Conservation (phyloP, 2,888 invertebrate genomes). For the Pelosia muscerda region DNA sequence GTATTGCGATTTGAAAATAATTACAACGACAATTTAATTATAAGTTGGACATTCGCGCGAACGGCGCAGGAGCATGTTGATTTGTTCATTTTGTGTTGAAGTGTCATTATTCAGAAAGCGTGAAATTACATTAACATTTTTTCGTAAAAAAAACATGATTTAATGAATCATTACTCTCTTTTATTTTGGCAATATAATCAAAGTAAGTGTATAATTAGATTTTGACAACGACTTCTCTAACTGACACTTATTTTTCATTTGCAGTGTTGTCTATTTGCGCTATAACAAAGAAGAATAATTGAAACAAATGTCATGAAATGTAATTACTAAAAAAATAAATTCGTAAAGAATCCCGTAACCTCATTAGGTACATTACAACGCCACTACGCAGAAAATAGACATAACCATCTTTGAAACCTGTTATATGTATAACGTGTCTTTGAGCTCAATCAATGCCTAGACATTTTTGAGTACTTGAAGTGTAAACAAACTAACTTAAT, state of each 20-base stretch:
- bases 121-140: conserved; percentile 20
- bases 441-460: too few species aligned
- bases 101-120: conserved; percentile 20
- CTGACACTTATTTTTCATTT: not conserved
- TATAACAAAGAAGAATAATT: not conserved
- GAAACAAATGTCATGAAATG: not conserved
- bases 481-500: too few species aligned
- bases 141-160: not conserved
- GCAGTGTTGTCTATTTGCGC: not conserved
- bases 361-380: too few species aligned
- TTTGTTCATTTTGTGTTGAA: conserved; percentile 11
- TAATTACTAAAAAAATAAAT: too few species aligned
- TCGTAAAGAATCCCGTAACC: too few species aligned
- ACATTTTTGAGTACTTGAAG: too few species aligned
- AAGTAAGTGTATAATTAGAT: not conserved
- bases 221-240: not conserved
- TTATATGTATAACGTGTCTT: too few species aligned
- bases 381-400: too few species aligned
- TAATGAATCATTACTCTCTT: conserved; percentile 2
- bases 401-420: too few species aligned
- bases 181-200: not conserved
- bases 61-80: not conserved
- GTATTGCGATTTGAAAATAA: conserved; percentile 54
- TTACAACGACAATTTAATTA: conserved; percentile 26
- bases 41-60: conserved; percentile 18